Base-by-base conservation (phyloP, 2,113 vertebrate species). In the Myxocyprinus asiaticus region DNA sequence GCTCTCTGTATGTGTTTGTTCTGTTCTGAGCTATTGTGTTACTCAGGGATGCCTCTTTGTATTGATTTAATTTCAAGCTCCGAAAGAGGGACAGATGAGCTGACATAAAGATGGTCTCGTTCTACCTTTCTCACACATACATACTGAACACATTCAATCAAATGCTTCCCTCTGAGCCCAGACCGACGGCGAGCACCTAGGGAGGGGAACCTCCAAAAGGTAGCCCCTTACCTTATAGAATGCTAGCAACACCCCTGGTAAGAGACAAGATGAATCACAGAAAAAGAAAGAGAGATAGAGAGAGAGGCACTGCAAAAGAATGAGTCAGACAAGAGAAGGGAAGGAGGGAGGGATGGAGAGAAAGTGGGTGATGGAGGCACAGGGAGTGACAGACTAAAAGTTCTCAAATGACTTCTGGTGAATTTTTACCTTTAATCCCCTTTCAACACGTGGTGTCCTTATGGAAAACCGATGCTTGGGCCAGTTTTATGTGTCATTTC, bases 61-160 rank as follows among this genome's bases (percentile, higher is more conserved):
- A 77, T 81, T 76, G 74, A 81, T 76, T 70, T 76, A 4, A 81
- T 81, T 77, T 77, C 61, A 47, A 33, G 17, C 22, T 76, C 74
- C 77, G 51, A 73, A 59, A 73, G 55, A 82, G 15, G 59, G 62
- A 72, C 75, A 82, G 56, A 70, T 58, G 51, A 12, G 56, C 62
- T 10, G 68, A 56, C 67, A 58, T 56, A 77, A 58, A 79, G n/a
- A 59, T 78, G 67, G 17, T 65, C 48, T 77, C 74, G 63, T 51
- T 53, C 67, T 44, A 11, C 2, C 4, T 43, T 42, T 22, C 5
- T 42, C n/a, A 22, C 43, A 9, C 50, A 66, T 59, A 64, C 6
- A 22, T 53, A 68, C n/a, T 43, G 47, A 51, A 58, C n/a, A 65
- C 50, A 75, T 64, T 51, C 9, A 9, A 1, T 33, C 42, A 42